Evolutionary conservation across 2,888 invertebrate genomes (phyloP), one percentile per base, ranked within the genome.

Genomic region (Eilema caniola): DNA sequence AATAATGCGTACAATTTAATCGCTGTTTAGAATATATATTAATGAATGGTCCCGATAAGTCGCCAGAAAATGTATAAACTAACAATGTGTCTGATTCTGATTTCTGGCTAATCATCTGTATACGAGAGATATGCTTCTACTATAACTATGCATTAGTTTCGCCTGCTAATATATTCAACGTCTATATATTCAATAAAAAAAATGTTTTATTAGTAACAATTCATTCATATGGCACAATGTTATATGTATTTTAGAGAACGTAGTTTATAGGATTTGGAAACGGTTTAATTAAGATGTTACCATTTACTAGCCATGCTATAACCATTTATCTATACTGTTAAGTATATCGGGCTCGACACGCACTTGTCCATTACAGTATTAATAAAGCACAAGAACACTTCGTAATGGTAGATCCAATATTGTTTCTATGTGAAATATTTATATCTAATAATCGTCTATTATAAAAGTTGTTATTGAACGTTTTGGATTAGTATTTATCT

Each of bases 161-260:
- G 95, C 93, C 93, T 80, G 75, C 81, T 86, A 82, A 73, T 80
- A 80, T 84, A 80, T 79, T 74, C 78, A 77, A 74, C 62, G 75
- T 57, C 73, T 75, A 69, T 28, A 70, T 67, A 66, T 75, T 78
- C 67, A 77, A 70, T 68, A 78, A 82, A 78, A 85, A n/a, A n/a
- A 88, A 87, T 94, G 90, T 94, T 93, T 92, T 90, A 94, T 92
- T 92, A 87, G 20, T 79, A 87, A 89, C 93, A 93, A 94, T 95
- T 95, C 93, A 95, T 95, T 94, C 93, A 76, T 80, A 78, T 90
- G 91, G 83, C 88, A 88, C 85, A 79, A 80, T 83, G 79, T 83
- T 86, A 75, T 86, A 87, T 91, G 83, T 91, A 85, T 87, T 77
- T 89, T 92, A 91, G 90, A 91, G 90, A 82, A 86, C 24, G 90